Evolutionary conservation across 2,888 invertebrate genomes (phyloP), one percentile per base, ranked within the genome.

Genomic region (Agapostemon virescens): DNA sequence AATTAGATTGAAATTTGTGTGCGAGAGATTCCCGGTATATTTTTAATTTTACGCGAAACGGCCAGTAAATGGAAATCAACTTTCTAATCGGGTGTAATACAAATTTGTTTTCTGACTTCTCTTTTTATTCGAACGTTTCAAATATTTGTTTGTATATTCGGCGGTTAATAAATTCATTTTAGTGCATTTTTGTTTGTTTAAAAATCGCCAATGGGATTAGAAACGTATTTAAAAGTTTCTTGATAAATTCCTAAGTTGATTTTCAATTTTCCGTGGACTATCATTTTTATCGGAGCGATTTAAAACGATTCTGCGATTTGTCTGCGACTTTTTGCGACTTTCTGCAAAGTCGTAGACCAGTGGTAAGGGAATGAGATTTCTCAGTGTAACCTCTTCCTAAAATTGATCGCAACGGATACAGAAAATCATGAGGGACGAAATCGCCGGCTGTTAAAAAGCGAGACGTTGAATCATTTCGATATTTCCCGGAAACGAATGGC

Each of bases 401-500:
- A 55, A 55, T 26, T 55, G 55, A 55, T 26, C 15, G 49, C n/a
- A 49, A 11, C 49, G n/a, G 9, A 45, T 9, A 20, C 45, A 9
- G 45, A 9, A 20, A n/a, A 45, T 9, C 20, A 20, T 17, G 9
- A 20, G 20, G 26, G 30, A n/a, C 33, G 40, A 61, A 70, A 61
- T 17, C 20, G 26, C 61, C n/a, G 58, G 69, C 49, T 49, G 45
- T 42, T 40, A 61, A 58, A 58, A 70, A 42, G 23, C 42, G 23
- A 15, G 20, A 58, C 3, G 69, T 70, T 58, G 40, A 70, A 42
- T 70, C 40, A 33, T 45, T 61, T n/a, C 36, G n/a, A 63, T 36
- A 63, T 71, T 26, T 42, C 17, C n/a, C 20, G 71, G 63, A 63
- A 63, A 58, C 30, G 38, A 30, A 55, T 33, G 40, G 55, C 61